Conservation (phyloP, 2,113 vertebrate genomes). For the Ceyx cyanopectus region DNA sequence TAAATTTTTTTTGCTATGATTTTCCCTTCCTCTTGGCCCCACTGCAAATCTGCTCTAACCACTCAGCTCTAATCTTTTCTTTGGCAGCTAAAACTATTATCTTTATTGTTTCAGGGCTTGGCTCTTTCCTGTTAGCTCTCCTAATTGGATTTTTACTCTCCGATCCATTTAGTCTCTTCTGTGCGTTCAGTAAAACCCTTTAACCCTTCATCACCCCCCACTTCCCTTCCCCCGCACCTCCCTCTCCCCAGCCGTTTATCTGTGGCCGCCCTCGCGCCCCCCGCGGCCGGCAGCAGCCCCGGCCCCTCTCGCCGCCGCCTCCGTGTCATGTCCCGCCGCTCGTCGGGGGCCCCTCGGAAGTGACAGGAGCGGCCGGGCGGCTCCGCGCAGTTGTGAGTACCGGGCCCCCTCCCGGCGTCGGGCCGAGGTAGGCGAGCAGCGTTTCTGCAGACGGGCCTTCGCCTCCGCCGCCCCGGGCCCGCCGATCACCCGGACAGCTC, state of each 20-base stretch:
- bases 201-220: not conserved
- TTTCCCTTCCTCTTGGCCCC: slow-evolving; percentile 1
- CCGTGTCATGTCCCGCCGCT: not conserved
- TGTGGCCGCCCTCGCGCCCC: not conserved
- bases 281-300: not conserved
- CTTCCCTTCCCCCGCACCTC: too few relatives aligned
- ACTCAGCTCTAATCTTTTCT: slow-evolving; percentile 6
- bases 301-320: not conserved
- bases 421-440: not conserved
- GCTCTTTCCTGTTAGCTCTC: slow-evolving; percentile 44
- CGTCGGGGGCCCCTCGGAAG: not conserved
- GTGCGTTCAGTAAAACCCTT: not conserved
- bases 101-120: slow-evolving; percentile 49
- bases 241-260: too few relatives aligned
- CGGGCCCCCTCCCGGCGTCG: not conserved
- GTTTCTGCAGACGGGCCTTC: not conserved
- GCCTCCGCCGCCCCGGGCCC: not conserved
- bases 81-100: slow-evolving; percentile 43
- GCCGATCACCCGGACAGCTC: not conserved
- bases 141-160: slow-evolving; percentile 64
- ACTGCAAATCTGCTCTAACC: not conserved
- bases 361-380: not conserved
- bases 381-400: not conserved
- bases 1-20: not conserved
- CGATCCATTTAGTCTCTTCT: slow-evolving; percentile 37